Percentiles rank a stretch among this genome's conserved stretches.
Evolutionary conservation across 2,113 vertebrate genomes (phyloP).

Genomic region (Trichomycterus rosablanca): DNA sequence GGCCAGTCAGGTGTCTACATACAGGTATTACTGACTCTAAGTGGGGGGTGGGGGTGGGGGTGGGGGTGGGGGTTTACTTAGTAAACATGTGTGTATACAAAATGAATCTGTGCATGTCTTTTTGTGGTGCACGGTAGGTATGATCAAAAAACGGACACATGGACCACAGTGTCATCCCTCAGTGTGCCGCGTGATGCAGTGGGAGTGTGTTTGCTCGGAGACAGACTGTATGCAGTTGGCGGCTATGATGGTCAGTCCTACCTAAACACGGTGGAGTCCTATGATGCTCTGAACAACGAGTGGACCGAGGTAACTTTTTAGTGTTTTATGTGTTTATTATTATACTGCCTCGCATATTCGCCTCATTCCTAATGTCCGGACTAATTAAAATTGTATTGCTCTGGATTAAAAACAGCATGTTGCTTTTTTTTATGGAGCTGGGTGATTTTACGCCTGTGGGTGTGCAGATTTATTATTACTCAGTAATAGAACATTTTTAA

Average conservation of each 20-base stretch:
- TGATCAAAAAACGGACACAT: slow-evolving; percentile 89
- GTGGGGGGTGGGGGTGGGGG: no score
- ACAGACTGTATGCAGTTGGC: slow-evolving; percentile 86
- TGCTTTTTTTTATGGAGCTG: no score
- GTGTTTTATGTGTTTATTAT: not conserved
- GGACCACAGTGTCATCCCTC: slow-evolving; percentile 89
- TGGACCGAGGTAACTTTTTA: slow-evolving; percentile 84
- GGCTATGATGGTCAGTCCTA: slow-evolving; percentile 92
- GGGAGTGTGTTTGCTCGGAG: slow-evolving; percentile 86
- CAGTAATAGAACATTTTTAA: no score
- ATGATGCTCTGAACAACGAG: slow-evolving; percentile 90
- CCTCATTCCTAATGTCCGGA: not conserved
- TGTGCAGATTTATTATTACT: no score
- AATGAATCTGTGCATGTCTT: no score
- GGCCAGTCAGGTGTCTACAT: no score
- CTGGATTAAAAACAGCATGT: no score
- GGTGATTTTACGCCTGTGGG: no score
- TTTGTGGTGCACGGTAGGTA: slow-evolving; percentile 72
- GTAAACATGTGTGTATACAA: no score
- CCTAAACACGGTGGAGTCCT: slow-evolving; percentile 88
- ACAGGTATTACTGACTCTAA: no score
- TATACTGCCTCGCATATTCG: not conserved
- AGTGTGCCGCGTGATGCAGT: slow-evolving; percentile 87
- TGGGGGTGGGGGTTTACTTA: no score
- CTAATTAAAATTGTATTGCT: not conserved